phyloP scores from a whole-genome alignment of 2,888 invertebrate genomes.

The Adela reaumurella region DNA sequence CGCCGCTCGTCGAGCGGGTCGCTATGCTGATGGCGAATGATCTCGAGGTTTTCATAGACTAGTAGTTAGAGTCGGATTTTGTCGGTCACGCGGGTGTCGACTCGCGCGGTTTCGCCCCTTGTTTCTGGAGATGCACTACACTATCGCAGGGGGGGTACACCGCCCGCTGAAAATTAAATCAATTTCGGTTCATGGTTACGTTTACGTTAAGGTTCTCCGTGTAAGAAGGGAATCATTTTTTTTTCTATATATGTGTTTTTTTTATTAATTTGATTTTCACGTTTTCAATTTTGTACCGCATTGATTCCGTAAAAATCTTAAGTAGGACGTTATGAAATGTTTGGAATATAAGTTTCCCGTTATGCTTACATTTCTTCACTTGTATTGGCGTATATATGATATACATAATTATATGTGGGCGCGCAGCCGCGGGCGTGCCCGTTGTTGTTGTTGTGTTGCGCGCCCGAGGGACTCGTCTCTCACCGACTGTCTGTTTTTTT shows the following conservation, averaged over 20 bases:
- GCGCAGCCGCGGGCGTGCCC: constrained; percentile 48
- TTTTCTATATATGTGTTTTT: constrained; percentile 52
- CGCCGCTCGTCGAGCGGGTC: constrained; percentile 17
- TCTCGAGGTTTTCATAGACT: background rate
- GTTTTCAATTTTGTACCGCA: constrained; percentile 56
- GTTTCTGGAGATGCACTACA: constrained; percentile 38
- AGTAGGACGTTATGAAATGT: constrained; percentile 59
- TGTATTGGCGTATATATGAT: constrained; percentile 47
- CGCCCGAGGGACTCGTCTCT: constrained; percentile 28
- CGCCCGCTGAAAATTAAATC: constrained; percentile 9
- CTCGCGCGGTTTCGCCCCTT: constrained; percentile 15
- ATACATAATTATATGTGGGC: constrained; percentile 35
- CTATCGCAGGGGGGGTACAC: constrained; percentile 38
- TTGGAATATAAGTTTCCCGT: constrained; percentile 57
- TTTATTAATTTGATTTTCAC: constrained; percentile 51
- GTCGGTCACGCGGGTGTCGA: constrained; percentile 2
- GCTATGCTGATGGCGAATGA: constrained; percentile 2
- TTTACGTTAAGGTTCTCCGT: constrained; percentile 29
- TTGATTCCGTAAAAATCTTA: constrained; percentile 56
- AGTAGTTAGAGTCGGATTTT: constrained; percentile 2
- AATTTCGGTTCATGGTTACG: constrained; percentile 30
- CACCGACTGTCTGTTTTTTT: constrained; percentile 53
- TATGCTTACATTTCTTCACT: constrained; percentile 51
- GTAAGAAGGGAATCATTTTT: constrained; percentile 22
- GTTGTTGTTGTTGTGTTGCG: constrained; percentile 35